Conservation (phyloP, 2,888 invertebrate genomes). For the Pachycephus smyrnensis region DNA sequence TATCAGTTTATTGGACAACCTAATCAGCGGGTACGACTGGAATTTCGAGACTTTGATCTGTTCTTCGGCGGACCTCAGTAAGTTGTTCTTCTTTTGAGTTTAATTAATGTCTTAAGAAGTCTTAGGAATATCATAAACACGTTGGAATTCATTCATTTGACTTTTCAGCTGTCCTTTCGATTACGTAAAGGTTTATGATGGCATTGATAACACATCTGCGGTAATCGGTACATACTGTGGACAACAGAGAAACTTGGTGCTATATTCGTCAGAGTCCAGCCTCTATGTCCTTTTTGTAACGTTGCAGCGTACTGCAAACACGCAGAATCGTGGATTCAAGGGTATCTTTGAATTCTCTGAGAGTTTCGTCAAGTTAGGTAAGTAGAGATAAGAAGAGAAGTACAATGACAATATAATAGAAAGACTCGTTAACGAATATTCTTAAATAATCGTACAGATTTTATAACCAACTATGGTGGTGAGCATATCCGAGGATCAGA, state of each 20-base stretch:
- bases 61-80: slow-evolving; percentile 99
- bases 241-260: slow-evolving; percentile 94
- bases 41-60: slow-evolving; percentile 97
- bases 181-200: slow-evolving; percentile 97
- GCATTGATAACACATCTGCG: slow-evolving; percentile 87
- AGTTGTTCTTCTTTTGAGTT: slow-evolving; percentile 68
- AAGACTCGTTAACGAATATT: background rate
- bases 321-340: slow-evolving; percentile 98
- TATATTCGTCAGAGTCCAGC: slow-evolving; percentile 93
- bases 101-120: background rate
- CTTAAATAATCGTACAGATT: slow-evolving; percentile 74
- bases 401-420: background rate
- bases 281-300: slow-evolving; percentile 93
- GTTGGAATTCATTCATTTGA: background rate
- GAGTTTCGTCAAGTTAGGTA: slow-evolving; percentile 97
- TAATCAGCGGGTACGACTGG: slow-evolving; percentile 92
- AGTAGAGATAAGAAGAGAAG: slow-evolving; percentile 56
- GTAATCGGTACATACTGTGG: slow-evolving; percentile 98
- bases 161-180: slow-evolving; percentile 95
- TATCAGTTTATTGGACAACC: slow-evolving; percentile 92
- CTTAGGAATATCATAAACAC: background rate
- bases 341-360: slow-evolving; percentile 99
- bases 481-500: slow-evolving; percentile 97
- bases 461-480: slow-evolving; percentile 92
- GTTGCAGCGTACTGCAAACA: slow-evolving; percentile 89